Evolutionary conservation across 2,113 vertebrate genomes (phyloP).

Genomic region (Notothenia coriiceps): DNA sequence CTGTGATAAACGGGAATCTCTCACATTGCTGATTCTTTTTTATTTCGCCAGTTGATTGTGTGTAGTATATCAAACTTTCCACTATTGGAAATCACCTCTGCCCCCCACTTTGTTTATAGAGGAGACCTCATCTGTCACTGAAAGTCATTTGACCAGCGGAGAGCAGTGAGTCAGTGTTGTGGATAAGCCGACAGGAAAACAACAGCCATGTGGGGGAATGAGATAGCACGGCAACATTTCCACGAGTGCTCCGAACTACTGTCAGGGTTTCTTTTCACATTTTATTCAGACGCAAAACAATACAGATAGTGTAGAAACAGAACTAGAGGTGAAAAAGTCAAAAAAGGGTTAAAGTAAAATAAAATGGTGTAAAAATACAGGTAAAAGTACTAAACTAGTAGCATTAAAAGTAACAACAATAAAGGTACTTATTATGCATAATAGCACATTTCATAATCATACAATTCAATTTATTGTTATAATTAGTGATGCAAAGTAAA

Average conservation of each 20-base stretch:
- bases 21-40: constrained; percentile 14
- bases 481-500: no score
- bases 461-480: no score
- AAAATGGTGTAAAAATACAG: no score
- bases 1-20: constrained; percentile 9
- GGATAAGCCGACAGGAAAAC: constrained; percentile 79
- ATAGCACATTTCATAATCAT: no score
- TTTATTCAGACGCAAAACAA: constrained; percentile 20
- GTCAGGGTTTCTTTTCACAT: constrained; percentile 29
- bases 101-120: constrained; percentile 70
- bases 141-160: constrained; percentile 68
- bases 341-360: no score
- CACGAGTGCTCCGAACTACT: constrained; percentile 56
- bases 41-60: constrained; percentile 25
- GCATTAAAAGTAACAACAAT: no score
- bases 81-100: constrained; percentile 64
- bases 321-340: no score
- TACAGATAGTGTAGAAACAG: neutral
- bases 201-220: constrained; percentile 76
- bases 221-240: constrained; percentile 77
- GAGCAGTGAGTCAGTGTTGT: constrained; percentile 71
- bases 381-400: no score
- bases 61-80: constrained; percentile 54
- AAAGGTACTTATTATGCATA: no score
- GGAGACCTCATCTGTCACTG: constrained; percentile 71